Conservation (phyloP, 2,797 vertebrate species). For the Chaenodraco wilsoni region DNA sequence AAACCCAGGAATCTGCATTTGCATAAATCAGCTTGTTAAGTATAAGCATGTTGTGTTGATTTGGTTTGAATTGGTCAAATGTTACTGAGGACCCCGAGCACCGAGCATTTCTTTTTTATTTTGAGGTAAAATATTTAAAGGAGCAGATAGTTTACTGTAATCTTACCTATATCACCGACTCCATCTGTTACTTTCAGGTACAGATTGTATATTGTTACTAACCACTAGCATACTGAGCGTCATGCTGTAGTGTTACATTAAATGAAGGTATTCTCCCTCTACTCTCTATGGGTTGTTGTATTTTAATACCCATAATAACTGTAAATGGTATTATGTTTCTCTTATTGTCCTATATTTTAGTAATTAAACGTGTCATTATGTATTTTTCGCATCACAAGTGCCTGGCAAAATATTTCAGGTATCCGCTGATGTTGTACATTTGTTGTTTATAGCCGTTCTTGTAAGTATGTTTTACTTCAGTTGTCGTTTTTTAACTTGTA, state of each 20-base stretch:
- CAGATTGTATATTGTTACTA: conserved; percentile 51
- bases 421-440: conserved; percentile 65
- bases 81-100: conserved; percentile 12
- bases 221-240: conserved; percentile 42
- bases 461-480: conserved; percentile 22
- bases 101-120: conserved; percentile 2
- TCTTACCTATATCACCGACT: conserved; percentile 24
- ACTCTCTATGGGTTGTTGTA: conserved; percentile 52
- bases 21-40: conserved; percentile 39
- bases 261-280: conserved; percentile 80
- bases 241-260: conserved; percentile 57
- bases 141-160: conserved; percentile 41
- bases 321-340: conserved; percentile 61
- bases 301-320: conserved; percentile 54
- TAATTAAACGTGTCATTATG: conserved; percentile 70
- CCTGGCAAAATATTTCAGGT: conserved; percentile 75
- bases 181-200: conserved; percentile 33
- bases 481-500: conserved; percentile 53
- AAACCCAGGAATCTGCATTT: conserved; percentile 43
- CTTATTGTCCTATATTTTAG: conserved; percentile 67
- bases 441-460: conserved; percentile 44
- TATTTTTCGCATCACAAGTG: conserved; percentile 75
- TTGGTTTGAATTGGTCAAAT: conserved; percentile 22
- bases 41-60: conserved; percentile 22
- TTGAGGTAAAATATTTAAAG: conserved; percentile 51